Base-by-base conservation (phyloP, 1,140 invertebrate genomes). In the Nasonia giraulti region DNA sequence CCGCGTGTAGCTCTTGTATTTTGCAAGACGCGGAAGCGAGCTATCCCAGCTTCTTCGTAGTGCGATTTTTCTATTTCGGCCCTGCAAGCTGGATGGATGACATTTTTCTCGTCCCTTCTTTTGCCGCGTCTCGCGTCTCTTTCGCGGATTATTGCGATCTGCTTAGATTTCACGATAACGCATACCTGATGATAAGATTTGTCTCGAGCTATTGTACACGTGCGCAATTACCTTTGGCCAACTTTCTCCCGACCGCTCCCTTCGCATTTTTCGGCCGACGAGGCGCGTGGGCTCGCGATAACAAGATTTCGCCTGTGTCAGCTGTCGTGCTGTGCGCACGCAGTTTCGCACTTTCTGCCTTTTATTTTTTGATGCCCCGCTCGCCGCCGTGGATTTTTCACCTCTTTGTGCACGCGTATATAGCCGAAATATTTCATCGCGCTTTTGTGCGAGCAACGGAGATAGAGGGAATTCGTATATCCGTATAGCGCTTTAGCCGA, bases 271-370 rank as follows among this genome's bases (percentile, higher is more conserved):
- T 69, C 31, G 10, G 44, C 10, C 10, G 20, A 27, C 27, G 27
- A 27, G 27, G 27, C 27, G 27, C 27, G 27, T 0, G 10, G 1
- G 33, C 37, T 14, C 40, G 80, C 62, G 84, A 85, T 85, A 78
- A 85, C 79, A 82, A 85, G 79, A 85, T 85, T 85, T 82, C 74
- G 84, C 79, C 40, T 50, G 76, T 82, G 84, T 85, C 84, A 85
- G 84, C 80, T 73, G 62, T 82, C 75, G 74, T 1, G 27, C 44
- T 62, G 74, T 20, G 68, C 33, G 68, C 68, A 71, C 27, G 68
- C 68, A 71, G 31, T 33, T 77, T 83, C 74, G 50, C 71, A 76
- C 73, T 83, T 71, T 71, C 68, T 4, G n/a, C 66, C 74, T 73
- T 84, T 79, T 23, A 40, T 84, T 84, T 83, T 84, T 84, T 79